Evolutionary conservation across 2,888 invertebrate genomes (phyloP), one percentile per base, ranked within the genome.

Genomic region (Nomada fabriciana): DNA sequence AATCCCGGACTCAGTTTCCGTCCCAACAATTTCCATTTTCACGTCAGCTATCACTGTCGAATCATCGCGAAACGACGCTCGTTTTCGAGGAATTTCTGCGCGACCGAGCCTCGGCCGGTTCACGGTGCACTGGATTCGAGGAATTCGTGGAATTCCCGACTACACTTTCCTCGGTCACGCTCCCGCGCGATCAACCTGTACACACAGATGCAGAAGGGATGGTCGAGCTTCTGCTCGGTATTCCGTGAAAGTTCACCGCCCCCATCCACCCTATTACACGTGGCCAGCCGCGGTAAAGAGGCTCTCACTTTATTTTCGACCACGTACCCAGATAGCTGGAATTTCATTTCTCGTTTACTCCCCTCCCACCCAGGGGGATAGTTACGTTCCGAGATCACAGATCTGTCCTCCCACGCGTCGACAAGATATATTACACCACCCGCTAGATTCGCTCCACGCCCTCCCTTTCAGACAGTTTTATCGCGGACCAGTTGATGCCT

Each of bases 281-380:
- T 73, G 80, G 84, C 81, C 76, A 59, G 77, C 80, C 78, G 72
- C 43, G 47, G 82, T 87, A 89, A 88, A 82, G 82, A 83, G 84
- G 83, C 78, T 84, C 47, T 15, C 86, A 76, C 89, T 89, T 89
- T 88, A 88, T 89, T 89, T 88, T 84, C 88, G 81, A 88, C 86
- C 88, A 84, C 84, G 88, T 87, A 83, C 80, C 89, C 73, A 88
- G 88, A 88, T 89, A 86, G 89, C 88, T 79, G 84, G 84, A 89
- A 89, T 88, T 89, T 88, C 89, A 86, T 89, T 88, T 87, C 86
- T 83, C 84, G 75, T 80, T 71, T 47, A 11, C 15, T 47, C 47
- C 88, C 77, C 83, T 25, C 18, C 13, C 80, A 81, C 88, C 79
- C 83, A 75, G 71, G 83, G 85, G 78, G 83, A 82, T 88, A 88